phyloP scores from a whole-genome alignment of 2,888 invertebrate species.

The Monopis laevigella region DNA sequence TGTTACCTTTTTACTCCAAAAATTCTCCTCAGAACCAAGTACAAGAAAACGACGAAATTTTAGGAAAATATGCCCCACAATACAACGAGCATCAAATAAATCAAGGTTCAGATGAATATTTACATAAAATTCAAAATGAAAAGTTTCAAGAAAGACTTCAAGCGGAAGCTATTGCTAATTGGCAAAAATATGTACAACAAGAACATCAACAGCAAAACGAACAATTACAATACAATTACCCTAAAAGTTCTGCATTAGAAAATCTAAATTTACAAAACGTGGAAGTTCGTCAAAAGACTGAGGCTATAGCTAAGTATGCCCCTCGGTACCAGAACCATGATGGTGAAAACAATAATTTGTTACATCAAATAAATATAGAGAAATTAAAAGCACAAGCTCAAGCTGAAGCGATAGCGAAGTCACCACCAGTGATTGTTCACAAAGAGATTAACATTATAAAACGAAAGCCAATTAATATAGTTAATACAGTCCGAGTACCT shows the following conservation, averaged over 20 bases:
- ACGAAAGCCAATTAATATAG: conserved; percentile 24
- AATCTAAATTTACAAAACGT: too few relatives aligned
- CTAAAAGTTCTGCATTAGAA: conserved; percentile 12
- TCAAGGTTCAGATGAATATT: background rate
- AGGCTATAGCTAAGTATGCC: background rate
- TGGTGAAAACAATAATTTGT: conserved; percentile 30
- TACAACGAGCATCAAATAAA: background rate
- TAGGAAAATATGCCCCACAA: conserved; percentile 4
- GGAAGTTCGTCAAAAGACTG: background rate
- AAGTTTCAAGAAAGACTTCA: background rate
- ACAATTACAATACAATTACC: conserved; percentile 16
- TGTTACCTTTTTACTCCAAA: background rate
- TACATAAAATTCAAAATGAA: background rate
- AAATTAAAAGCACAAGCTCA: conserved; percentile 33
- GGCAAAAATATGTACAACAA: conserved; percentile 6
- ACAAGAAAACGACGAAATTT: background rate
- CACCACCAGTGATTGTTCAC: conserved; percentile 25
- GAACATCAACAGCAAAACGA: conserved; percentile 16
- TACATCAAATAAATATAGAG: conserved; percentile 25
- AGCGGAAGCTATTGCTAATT: background rate
- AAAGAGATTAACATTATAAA: conserved; percentile 30
- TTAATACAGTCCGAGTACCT: conserved; percentile 26
- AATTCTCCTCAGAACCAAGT: background rate
- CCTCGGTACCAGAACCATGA: too few relatives aligned
- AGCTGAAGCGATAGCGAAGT: conserved; percentile 31